phyloP scores from a whole-genome alignment of 1,140 invertebrate species.

The Augochlora pura region DNA sequence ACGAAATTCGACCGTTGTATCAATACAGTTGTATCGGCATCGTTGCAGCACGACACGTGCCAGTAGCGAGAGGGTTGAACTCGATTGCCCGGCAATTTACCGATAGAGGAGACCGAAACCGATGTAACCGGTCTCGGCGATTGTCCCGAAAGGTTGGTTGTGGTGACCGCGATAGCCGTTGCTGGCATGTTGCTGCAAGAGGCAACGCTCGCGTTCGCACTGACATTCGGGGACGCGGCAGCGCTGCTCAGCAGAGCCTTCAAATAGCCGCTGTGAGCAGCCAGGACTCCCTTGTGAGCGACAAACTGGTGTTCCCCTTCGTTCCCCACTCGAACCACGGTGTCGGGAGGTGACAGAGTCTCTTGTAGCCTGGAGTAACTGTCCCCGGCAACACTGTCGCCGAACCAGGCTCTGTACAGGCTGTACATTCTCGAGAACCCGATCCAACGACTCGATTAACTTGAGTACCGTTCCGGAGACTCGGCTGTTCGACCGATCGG shows the following conservation, averaged over 20 bases:
- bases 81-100: slow-evolving; percentile 67
- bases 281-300: slow-evolving; percentile 84
- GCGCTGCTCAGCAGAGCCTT: slow-evolving; percentile 63
- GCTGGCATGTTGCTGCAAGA: slow-evolving; percentile 18
- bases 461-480: no score
- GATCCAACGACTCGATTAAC: no score
- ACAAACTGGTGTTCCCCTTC: slow-evolving; percentile 84
- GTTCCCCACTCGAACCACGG: slow-evolving; percentile 84
- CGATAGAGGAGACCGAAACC: slow-evolving; percentile 76
- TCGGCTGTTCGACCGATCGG: not conserved
- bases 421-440: slow-evolving; percentile 71
- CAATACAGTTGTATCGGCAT: no score
- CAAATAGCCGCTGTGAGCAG: slow-evolving; percentile 86
- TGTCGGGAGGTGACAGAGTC: slow-evolving; percentile 81
- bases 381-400: slow-evolving; percentile 65
- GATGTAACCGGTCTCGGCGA: slow-evolving; percentile 63
- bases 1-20: no score
- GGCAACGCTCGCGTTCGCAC: slow-evolving; percentile 14
- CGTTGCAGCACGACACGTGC: no score
- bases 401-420: slow-evolving; percentile 85
- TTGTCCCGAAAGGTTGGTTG: slow-evolving; percentile 31
- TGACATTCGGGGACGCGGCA: slow-evolving; percentile 23
- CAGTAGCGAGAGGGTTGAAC: not conserved
- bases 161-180: slow-evolving; percentile 31
- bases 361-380: slow-evolving; percentile 71